Evolutionary conservation across 2,888 invertebrate species (phyloP).

Genomic region (Volucella inanis): DNA sequence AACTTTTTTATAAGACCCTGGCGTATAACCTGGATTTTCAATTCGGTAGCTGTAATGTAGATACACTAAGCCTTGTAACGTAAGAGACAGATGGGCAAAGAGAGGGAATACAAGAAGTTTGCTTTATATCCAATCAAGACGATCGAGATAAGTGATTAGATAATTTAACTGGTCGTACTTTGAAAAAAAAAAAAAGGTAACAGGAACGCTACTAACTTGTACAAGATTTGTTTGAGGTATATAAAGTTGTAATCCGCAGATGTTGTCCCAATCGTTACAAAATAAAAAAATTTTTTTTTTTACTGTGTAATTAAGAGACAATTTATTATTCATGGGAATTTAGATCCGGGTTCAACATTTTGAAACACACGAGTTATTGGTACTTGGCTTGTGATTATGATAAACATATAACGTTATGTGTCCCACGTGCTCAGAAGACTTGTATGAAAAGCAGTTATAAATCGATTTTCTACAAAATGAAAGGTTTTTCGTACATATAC

Average conservation of each 20-base stretch:
- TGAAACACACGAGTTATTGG: no score
- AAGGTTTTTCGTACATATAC: no score
- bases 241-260: constrained; percentile 26
- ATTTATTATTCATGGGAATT: constrained; percentile 12
- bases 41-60: constrained; percentile 64
- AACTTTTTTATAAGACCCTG: constrained; percentile 62
- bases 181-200: background rate
- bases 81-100: background rate
- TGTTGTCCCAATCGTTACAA: no score
- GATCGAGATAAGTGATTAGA: constrained; percentile 69
- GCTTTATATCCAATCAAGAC: constrained; percentile 53
- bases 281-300: no score
- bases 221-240: constrained; percentile 29
- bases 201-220: background rate
- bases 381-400: no score
- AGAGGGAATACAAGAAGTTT: background rate
- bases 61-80: constrained; percentile 12
- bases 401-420: no score
- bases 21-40: constrained; percentile 60
- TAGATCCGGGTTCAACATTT: background rate
- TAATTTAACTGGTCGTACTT: constrained; percentile 37
- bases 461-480: no score
- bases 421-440: no score
- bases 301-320: no score
- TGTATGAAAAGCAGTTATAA: no score